phyloP scores from a whole-genome alignment of 2,888 invertebrate species.

The Harpalus rubripes region DNA sequence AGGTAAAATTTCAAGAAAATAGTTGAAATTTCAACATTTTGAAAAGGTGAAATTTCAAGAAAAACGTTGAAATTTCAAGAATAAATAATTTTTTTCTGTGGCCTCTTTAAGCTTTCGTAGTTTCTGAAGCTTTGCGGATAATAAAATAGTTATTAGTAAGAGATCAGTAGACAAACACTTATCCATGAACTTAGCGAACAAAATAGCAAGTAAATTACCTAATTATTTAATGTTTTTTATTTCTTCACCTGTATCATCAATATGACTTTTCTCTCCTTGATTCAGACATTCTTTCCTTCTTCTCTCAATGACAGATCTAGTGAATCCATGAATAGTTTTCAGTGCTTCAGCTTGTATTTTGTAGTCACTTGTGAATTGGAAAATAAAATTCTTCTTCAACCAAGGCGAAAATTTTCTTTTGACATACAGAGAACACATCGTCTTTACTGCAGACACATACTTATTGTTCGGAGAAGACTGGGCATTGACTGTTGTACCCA shows the following conservation, averaged over 20 bases:
- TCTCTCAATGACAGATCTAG: slow-evolving; percentile 26
- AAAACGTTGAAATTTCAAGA: no score
- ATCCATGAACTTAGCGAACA: no score
- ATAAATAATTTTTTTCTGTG: no score
- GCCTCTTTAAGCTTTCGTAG: no score
- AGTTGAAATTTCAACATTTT: no score
- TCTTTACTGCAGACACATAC: slow-evolving; percentile 25
- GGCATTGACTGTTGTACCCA: slow-evolving; percentile 44
- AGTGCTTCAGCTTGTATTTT: slow-evolving; percentile 12
- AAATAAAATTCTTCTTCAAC: slow-evolving; percentile 17
- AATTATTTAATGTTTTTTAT: neutral
- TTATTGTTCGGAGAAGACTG: slow-evolving; percentile 44
- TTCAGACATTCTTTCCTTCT: slow-evolving; percentile 16
- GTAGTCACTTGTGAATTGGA: slow-evolving; percentile 6
- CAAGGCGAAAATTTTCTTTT: slow-evolving; percentile 9
- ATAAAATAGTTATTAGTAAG: no score
- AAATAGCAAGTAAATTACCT: no score
- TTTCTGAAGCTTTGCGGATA: no score
- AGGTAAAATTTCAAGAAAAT: no score
- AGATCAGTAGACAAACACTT: no score
- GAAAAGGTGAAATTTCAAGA: no score
- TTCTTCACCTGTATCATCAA: slow-evolving; percentile 19
- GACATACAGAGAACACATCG: neutral
- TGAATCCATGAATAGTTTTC: slow-evolving; percentile 32
- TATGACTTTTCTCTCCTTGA: slow-evolving; percentile 11